Evolutionary conservation across 2,797 vertebrate genomes (phyloP), one percentile per base, ranked within the genome.

Genomic region (Steatocranus sp.): DNA sequence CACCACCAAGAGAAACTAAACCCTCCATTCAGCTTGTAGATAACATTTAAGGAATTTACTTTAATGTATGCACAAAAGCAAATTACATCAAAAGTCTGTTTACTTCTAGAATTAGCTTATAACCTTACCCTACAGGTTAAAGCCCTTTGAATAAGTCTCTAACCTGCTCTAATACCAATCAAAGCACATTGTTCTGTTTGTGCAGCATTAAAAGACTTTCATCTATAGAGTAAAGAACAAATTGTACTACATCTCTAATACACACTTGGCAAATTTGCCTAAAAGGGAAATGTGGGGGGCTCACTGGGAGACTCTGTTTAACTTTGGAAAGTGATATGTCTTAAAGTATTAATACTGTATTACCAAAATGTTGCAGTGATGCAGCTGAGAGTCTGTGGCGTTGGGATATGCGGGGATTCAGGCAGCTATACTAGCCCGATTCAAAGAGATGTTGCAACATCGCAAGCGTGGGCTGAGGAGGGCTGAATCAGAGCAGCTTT

Each of bases 81-180:
- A 56, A 56, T 56, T 30, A 30, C 53, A 56, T 56, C 68, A 48
- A 27, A 30, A 73, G 3, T 5, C 41, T 73, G 7, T 73, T 30
- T 48, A 7, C 10, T 48, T 73, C 7, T 30, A 11, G 10, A 15
- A 30, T 48, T 48, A 73, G 48, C 0, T 8, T 18, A 6, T 73
- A 2, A 73, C 1, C 41, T 43, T 41, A 25, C 36, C 8, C 36
- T 5, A 43, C 8, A 17, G n/a, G 34, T 41, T 23, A 41, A 38
- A 38, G n/a, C 34, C 36, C 25, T 25, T 66, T 41, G 61, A 66
- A 15, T 41, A 15, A 3, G n/a, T 14, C 11, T 61, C 56, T 61
- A 23, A 66, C 8, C 7, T 23, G 12, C 14, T 0, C 25, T 54
- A 6, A 58, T 32, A 32, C n/a, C 34, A 38, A 1, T 63, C 11